phyloP scores from a whole-genome alignment of 2,797 vertebrate genomes.

The Periparus ater region DNA sequence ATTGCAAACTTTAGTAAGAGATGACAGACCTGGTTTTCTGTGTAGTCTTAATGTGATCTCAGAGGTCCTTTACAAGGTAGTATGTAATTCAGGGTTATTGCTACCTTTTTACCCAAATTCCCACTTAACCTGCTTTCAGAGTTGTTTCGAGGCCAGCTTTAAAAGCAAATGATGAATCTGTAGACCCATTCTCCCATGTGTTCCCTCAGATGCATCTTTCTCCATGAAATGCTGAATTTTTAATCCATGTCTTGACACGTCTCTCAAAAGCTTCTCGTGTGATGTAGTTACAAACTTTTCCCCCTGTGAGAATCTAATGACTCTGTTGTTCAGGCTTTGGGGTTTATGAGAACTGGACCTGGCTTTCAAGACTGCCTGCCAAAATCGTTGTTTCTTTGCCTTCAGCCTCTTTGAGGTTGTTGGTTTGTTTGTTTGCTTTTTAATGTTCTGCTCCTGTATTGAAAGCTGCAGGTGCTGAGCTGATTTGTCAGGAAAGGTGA shows the following conservation, averaged over 20 bases:
- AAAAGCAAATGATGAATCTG: neutral
- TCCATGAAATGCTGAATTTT: neutral
- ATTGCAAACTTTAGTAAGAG: neutral
- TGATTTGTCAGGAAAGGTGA: neutral
- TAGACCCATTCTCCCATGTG: neutral
- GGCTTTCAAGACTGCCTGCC: neutral
- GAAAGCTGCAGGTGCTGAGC: neutral
- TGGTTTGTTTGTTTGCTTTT: neutral
- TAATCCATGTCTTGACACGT: neutral
- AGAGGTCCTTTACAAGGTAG: neutral
- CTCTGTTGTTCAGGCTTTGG: neutral
- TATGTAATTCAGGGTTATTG: neutral
- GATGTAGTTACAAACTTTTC: neutral
- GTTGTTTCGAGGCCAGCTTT: neutral
- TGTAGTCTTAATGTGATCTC: neutral
- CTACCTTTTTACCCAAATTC: neutral
- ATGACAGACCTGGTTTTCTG: neutral
- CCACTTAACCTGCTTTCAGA: neutral
- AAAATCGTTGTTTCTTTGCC: neutral
- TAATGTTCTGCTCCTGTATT: neutral
- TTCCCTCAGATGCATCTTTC: neutral
- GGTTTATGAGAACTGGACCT: neutral
- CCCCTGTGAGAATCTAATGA: neutral
- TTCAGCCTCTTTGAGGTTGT: neutral
- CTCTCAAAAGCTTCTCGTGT: neutral